Base-by-base conservation (phyloP, 2,888 invertebrate species). In the Drosophila subsilvestris region DNA sequence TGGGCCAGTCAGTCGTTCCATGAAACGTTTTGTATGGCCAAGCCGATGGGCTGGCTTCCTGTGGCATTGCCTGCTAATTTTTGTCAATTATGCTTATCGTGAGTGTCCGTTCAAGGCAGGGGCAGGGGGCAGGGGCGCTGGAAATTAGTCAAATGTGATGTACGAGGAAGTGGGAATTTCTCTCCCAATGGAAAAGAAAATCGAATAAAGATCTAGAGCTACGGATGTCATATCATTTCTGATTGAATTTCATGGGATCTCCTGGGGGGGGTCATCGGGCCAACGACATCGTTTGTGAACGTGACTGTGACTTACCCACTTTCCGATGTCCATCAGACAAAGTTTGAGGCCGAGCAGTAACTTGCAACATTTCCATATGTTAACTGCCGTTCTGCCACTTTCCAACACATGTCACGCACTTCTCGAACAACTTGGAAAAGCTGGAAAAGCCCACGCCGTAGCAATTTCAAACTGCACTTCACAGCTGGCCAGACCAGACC, bases 371-470 rank as follows among this genome's bases (percentile, higher is more conserved):
- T 63, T 71, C 72, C 68, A 68, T 68, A 68, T 71, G 71, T 69
- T 69, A 66, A 66, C 66, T 66, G 68, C 66, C 66, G 66, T 66
- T 57, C 67, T 51, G 42, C 50, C 59, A 71, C 75, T 79, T 80
- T 63, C 50, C 67, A 71, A 83, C 83, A 83, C 83, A 83, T 82
- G 83, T 88, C 83, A 83, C 88, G 88, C 86, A 82, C 88, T 70
- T 59, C 50, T 58, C 42, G 42, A 73, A 73, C 54, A 73, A 73
- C 70, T 63, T 53, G 67, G 55, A 74, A 65, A 67, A 51, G 67
- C 57, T 71, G 67, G 45, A 53, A 57, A 72, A 66, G 73, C 82
- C 86, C 74, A 85, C 88, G 68, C 73, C 48, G 50, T 14, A 47
- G 73, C 74, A 63, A 51, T 56, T 67, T 47, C 55, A 50, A 60